Base-by-base conservation (phyloP, 2,113 vertebrate species). In the Pampusana beccarii region DNA sequence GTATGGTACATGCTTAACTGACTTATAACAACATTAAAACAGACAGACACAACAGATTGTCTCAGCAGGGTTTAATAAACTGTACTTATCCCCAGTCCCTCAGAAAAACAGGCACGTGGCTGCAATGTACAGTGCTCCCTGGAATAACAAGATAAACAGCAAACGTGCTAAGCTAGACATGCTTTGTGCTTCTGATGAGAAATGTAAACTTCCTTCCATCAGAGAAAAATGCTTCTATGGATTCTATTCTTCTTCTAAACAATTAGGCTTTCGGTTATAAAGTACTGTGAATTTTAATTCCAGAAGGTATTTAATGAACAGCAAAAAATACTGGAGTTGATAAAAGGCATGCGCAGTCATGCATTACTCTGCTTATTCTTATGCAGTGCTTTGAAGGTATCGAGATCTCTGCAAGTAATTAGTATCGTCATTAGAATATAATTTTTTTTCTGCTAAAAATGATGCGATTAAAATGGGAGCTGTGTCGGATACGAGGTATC, bases 1-100 rank as follows among this genome's bases (percentile, higher is more conserved):
- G 93, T 67, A 93, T 57, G 88, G 73, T 87, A 87, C 93, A 97
- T 93, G 91, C 80, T 92, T 95, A 95, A 92, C 88, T 92, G 80
- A 92, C 83, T 96, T 96, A 92, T 54, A 95, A 95, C 79, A 92
- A 91, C 78, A 94, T 96, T 95, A 94, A 95, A 97, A 66, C 69
- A 97, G 90, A 93, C 91, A 91, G 95, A 86, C 79, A 91, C 85
- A 97, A 93, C 92, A 97, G 92, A 94, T 96, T 96, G 91, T 94
- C 80, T 96, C 96, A 95, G 78, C 67, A 81, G 86, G 90, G 46
- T 95, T 96, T 96, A 97, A 94, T 96, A 97, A 97, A 92, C 91
- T 81, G 67, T 87, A 89, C 34, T 97, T 97, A 95, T 71, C 65
- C 86, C 61, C 80, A 86, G 67, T 66, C 36, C 80, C 34, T 94